Conservation (phyloP, 2,113 vertebrate genomes). For the Carassius auratus region DNA sequence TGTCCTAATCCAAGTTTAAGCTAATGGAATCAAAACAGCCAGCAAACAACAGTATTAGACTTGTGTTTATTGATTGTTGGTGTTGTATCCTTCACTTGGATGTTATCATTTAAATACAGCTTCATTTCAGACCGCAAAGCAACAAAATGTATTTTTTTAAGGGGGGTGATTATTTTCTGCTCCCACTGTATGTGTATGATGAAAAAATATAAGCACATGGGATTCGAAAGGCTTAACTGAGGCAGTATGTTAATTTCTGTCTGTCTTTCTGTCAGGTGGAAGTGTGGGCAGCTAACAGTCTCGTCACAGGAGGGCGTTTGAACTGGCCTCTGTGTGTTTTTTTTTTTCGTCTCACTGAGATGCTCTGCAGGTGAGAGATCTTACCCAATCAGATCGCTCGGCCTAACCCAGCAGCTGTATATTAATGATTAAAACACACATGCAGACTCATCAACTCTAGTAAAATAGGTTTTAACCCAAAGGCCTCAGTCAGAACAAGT, state of each 20-base stretch:
- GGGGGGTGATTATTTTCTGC: no score
- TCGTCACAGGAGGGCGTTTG: conserved; percentile 95
- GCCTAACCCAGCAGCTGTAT: neutral
- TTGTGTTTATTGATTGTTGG: neutral
- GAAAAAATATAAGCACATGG: no score
- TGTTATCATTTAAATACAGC: no score
- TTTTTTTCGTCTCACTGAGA: conserved; percentile 85
- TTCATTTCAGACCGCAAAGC: no score
- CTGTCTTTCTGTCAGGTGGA: conserved; percentile 78
- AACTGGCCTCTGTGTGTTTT: conserved; percentile 95
- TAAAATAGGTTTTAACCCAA: neutral
- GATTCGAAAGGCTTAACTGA: no score
- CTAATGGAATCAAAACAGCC: conserved; percentile 43
- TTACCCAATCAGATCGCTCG: neutral
- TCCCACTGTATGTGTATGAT: no score
- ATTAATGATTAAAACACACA: neutral
- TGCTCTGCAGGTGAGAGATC: conserved; percentile 83
- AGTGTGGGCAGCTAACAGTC: conserved; percentile 91
- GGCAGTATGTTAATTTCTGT: neutral
- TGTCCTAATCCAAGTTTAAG: neutral
- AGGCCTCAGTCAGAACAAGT: conserved; percentile 52
- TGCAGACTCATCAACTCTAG: neutral
- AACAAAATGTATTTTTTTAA: no score
- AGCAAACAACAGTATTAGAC: conserved; percentile 56
- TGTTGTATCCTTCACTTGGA: no score